Evolutionary conservation across 1,140 invertebrate species (phyloP).

Genomic region (Samia ricini): DNA sequence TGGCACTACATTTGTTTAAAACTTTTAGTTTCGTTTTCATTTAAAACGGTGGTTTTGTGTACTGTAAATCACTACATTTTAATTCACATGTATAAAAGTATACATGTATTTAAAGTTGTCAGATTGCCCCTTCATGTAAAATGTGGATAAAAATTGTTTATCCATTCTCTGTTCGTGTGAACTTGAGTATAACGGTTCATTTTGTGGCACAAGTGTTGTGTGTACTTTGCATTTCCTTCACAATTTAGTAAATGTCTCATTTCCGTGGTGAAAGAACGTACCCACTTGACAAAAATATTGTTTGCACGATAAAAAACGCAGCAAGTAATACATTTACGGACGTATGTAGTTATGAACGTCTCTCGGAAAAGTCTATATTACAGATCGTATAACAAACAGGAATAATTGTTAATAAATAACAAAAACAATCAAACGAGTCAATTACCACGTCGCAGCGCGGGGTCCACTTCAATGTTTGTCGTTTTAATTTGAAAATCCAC

Average conservation of each 20-base stretch:
- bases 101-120: too few species aligned
- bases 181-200: not conserved
- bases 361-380: not conserved
- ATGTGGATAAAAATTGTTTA: not conserved
- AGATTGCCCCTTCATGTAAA: too few species aligned
- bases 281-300: conserved; percentile 3
- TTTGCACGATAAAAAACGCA: conserved; percentile 1
- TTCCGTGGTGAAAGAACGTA: not conserved
- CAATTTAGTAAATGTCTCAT: not conserved
- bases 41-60: too few species aligned
- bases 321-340: not conserved
- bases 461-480: conserved; percentile 45
- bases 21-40: too few species aligned
- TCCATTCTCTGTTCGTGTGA: not conserved
- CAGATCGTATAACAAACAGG: not conserved
- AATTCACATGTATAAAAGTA: too few species aligned
- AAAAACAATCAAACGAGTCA: conserved; percentile 33
- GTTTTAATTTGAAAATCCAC: conserved; percentile 61
- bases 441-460: conserved; percentile 34
- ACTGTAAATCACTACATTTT: too few species aligned
- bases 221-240: not conserved
- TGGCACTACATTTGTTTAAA: too few species aligned
- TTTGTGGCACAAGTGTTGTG: not conserved
- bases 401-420: not conserved
- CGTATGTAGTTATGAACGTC: not conserved